phyloP scores from a whole-genome alignment of 1,140 invertebrate genomes.

The Laupala kohalensis region DNA sequence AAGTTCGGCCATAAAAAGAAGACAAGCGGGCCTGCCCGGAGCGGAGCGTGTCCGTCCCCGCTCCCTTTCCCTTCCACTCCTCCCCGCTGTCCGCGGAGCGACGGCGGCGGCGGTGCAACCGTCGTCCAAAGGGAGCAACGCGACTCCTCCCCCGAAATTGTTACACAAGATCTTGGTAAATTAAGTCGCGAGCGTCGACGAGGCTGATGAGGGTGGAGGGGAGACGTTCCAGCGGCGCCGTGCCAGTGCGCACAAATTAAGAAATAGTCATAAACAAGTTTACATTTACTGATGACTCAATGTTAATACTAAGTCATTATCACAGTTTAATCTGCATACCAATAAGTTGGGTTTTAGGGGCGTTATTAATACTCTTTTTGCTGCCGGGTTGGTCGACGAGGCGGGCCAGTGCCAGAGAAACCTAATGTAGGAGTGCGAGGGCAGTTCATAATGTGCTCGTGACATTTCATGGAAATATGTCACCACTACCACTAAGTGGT shows the following conservation, averaged over 20 bases:
- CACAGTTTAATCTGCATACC: background rate
- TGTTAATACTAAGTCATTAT: background rate
- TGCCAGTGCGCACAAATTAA: too few species aligned
- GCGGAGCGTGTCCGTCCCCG: background rate
- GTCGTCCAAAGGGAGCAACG: too few species aligned
- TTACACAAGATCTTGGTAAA: background rate
- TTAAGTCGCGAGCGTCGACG: background rate
- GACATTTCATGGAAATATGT: too few species aligned
- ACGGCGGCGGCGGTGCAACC: too few species aligned
- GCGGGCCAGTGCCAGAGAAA: too few species aligned
- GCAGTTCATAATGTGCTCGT: too few species aligned
- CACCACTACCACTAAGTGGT: too few species aligned
- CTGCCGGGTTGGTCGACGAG: too few species aligned
- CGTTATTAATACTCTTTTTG: too few species aligned
- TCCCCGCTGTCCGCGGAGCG: background rate
- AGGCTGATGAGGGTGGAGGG: background rate
- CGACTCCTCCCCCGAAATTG: background rate
- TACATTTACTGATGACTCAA: background rate
- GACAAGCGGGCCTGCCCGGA: background rate
- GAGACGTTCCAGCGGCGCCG: too few species aligned
- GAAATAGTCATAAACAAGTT: background rate
- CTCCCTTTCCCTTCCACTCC: background rate
- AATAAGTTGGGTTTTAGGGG: background rate
- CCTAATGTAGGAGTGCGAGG: too few species aligned
- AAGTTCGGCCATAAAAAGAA: background rate